phyloP scores from a whole-genome alignment of 2,113 vertebrate species.

The Seriola rivoliana region DNA sequence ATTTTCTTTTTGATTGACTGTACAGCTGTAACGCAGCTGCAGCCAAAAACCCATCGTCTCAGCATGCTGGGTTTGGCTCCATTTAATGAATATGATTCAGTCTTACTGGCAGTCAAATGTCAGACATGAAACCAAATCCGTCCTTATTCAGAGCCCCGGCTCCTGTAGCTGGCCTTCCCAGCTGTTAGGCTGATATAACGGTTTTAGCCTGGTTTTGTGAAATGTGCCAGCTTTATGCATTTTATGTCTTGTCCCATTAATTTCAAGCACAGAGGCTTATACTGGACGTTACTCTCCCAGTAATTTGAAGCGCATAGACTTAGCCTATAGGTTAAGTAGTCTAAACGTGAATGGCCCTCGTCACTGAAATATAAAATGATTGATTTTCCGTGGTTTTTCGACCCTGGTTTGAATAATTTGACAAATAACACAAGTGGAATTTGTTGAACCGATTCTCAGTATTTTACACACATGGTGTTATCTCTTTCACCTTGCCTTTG shows the following conservation, averaged over 20 bases:
- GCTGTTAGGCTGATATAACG: slow-evolving; percentile 17
- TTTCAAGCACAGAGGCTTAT: background rate
- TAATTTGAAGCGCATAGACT: background rate
- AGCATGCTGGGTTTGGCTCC: slow-evolving; percentile 20
- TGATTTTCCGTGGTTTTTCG: background rate
- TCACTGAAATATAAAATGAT: background rate
- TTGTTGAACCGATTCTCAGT: slow-evolving; percentile 81
- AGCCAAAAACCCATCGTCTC: slow-evolving; percentile 1
- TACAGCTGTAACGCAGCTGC: background rate
- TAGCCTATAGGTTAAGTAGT: background rate
- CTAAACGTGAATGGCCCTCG: background rate
- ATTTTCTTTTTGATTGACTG: background rate
- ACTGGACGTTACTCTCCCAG: background rate
- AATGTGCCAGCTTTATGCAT: no score
- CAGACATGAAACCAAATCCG: slow-evolving; percentile 32
- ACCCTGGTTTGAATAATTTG: slow-evolving; percentile 13
- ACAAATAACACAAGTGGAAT: slow-evolving; percentile 81
- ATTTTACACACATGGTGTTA: slow-evolving; percentile 78
- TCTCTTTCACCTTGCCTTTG: slow-evolving; percentile 66
- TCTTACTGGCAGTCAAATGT: slow-evolving; percentile 36
- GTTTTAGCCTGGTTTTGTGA: background rate
- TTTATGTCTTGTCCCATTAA: background rate
- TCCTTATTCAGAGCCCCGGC: background rate
- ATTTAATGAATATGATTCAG: slow-evolving; percentile 32
- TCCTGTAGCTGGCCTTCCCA: background rate